These are phyloP conservation scores for Pluvianellus socialis DNA, from an alignment of 2,113 vertebrate species.

Conservation along the genomic window DNA sequence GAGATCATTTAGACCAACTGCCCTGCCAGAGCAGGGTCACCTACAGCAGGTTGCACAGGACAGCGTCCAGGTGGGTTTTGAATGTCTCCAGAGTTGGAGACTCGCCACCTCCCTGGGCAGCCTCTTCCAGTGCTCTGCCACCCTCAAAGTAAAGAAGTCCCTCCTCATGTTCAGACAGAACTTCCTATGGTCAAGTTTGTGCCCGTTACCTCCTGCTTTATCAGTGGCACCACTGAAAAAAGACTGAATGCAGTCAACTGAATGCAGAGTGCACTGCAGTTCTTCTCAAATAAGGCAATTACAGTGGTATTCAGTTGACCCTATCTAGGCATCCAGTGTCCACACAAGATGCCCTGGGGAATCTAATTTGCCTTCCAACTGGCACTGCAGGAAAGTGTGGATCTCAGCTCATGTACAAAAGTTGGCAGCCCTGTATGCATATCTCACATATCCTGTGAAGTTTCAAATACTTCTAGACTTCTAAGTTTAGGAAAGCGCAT, in stretches of 20 bases:
- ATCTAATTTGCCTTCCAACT: neutral
- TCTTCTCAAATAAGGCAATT: neutral
- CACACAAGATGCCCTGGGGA: neutral
- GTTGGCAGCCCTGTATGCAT: neutral
- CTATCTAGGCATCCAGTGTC: neutral
- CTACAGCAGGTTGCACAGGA: too few relatives aligned
- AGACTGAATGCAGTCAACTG: neutral
- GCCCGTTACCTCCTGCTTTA: too few relatives aligned
- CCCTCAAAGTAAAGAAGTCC: too few relatives aligned
- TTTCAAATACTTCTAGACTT: neutral
- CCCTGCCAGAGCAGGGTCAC: too few relatives aligned
- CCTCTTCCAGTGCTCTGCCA: too few relatives aligned
- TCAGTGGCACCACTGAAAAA: too few relatives aligned
- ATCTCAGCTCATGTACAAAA: rapidly evolving
- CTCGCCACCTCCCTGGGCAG: too few relatives aligned
- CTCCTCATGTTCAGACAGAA: too few relatives aligned
- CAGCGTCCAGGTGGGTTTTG: too few relatives aligned
- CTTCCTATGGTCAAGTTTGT: too few relatives aligned
- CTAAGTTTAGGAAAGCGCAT: neutral
- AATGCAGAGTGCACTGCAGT: neutral
- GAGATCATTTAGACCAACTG: too few relatives aligned
- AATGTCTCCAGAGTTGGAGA: too few relatives aligned
- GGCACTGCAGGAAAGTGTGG: neutral
- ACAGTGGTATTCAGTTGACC: neutral
- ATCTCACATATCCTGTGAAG: neutral